Conservation (phyloP, 64 coral and sea anemone species). For the Montipora foliosa region DNA sequence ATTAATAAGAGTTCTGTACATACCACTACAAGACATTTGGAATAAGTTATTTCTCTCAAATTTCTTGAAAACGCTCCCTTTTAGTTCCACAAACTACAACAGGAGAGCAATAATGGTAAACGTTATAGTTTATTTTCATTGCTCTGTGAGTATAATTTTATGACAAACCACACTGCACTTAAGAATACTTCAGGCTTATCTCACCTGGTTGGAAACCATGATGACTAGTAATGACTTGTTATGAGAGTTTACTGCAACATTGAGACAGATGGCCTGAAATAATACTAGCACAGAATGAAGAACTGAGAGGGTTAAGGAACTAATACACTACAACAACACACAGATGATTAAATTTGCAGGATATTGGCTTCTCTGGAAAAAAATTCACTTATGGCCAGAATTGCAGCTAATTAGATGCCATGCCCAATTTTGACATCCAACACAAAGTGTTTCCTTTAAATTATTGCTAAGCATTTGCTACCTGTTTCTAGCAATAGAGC, state of each 20-base stretch:
- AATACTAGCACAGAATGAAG: slow-evolving; percentile 90
- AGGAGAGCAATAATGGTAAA: neutral
- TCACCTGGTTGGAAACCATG: slow-evolving; percentile 98
- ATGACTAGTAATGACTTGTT: slow-evolving; percentile 95
- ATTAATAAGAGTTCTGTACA: neutral
- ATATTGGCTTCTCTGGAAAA: too few relatives aligned
- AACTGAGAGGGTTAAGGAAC: slow-evolving; percentile 66
- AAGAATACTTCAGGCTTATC: neutral
- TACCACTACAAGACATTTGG: slow-evolving; percentile 98
- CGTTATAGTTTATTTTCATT: too few relatives aligned
- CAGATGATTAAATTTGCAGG: too few relatives aligned
- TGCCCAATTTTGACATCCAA: too few relatives aligned
- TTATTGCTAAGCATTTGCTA: too few relatives aligned
- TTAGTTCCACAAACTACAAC: slow-evolving; percentile 98
- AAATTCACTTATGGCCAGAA: too few relatives aligned
- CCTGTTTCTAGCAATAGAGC: too few relatives aligned
- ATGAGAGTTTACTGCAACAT: slow-evolving; percentile 98
- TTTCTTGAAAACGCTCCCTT: slow-evolving; percentile 98
- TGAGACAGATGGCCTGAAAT: slow-evolving; percentile 97
- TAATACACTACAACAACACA: neutral
- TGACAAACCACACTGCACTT: neutral
- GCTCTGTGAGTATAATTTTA: too few relatives aligned
- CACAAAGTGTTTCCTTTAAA: too few relatives aligned
- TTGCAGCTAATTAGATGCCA: too few relatives aligned
- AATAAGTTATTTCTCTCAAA: slow-evolving; percentile 99